Conservation (phyloP, 2,888 invertebrate species). For the Caenorhabditis macrosperma region DNA sequence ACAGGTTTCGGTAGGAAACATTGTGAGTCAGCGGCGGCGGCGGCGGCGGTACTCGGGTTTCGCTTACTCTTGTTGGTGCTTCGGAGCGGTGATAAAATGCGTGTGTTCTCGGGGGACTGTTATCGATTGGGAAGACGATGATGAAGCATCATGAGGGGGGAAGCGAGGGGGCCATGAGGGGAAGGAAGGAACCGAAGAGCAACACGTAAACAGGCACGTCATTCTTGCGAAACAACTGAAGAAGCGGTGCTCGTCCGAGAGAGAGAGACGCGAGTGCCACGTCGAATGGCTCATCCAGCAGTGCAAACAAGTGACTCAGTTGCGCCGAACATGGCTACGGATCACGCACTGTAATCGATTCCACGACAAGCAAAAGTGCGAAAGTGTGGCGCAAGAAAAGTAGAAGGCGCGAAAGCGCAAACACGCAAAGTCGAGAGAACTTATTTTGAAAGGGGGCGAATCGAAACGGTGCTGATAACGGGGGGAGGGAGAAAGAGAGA, state of each 20-base stretch:
- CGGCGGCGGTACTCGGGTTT: background rate
- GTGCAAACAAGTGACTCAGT: constrained; percentile 49
- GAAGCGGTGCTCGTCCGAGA: constrained; percentile 11
- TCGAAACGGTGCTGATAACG: no score
- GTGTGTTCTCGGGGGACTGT: constrained; percentile 25
- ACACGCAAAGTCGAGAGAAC: constrained; percentile 15
- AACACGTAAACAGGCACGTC: background rate
- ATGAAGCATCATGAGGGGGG: background rate
- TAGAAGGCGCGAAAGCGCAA: constrained; percentile 9
- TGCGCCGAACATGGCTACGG: constrained; percentile 17
- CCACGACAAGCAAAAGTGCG: constrained; percentile 37
- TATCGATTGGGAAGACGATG: constrained; percentile 31
- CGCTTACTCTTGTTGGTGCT: constrained; percentile 10
- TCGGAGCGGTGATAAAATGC: constrained; percentile 26
- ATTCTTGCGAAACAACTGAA: constrained; percentile 13
- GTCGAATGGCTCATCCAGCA: constrained; percentile 37
- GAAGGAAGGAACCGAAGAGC: constrained; percentile 2
- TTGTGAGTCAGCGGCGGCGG: constrained; percentile 27
- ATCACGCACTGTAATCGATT: constrained; percentile 11
- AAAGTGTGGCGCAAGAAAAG: constrained; percentile 19
- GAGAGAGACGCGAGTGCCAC: constrained; percentile 33
- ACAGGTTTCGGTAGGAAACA: constrained; percentile 33
- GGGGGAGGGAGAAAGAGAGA: constrained; percentile 17
- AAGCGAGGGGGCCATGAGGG: background rate
- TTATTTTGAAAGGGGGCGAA: constrained; percentile 40